Base-by-base conservation (phyloP, 2,113 vertebrate genomes). In the Stigmatopora argus region DNA sequence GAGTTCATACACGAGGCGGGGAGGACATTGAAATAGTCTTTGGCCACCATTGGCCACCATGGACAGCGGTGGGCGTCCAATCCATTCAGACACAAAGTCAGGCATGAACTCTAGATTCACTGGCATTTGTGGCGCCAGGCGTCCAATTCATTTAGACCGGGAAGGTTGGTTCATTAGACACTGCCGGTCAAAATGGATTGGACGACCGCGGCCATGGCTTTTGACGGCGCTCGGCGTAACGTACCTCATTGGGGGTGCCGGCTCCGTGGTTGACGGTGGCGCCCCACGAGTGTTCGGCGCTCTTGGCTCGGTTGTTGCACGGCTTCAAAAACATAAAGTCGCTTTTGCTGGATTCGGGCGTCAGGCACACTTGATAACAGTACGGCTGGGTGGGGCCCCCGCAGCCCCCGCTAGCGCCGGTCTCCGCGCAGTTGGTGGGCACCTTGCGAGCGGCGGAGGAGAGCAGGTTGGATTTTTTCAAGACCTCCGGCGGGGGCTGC, bases 291-390 rank as follows among this genome's bases (percentile, higher is more conserved):
- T 86, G 90, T 21, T 92, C 87, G 0, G 91, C 74, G 66, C 88
- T 89, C 70, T 92, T 94, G 67, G 92, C 84, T 71, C 88, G 89
- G 23, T 95, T 95, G 87, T 94, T 95, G 58, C 91, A 94, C 73
- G 94, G 93, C 83, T 95, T 96, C 69, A 96, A 86, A 78, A 96
- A 96, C 93, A 94, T 95, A 75, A 96, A 95, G 90, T 95, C 94
- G 9, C 93, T 94, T 86, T 96, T 94, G 64, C 93, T 91, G 10
- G 94, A 95, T 77, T 94, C 93, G 0, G 94, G 94, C 49, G 91
- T 92, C 2, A 96, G 85, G 77, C 93, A 95, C 62, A 95, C 92
- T 87, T 95, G 94, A 78, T 96, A 95, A 84, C 95, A 95, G 71
- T 95, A 96, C 18, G 92, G 92, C 0, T 93, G 94, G 18, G 89